phyloP scores from a whole-genome alignment of 1,140 invertebrate species.

The Nasonia longicornis region DNA sequence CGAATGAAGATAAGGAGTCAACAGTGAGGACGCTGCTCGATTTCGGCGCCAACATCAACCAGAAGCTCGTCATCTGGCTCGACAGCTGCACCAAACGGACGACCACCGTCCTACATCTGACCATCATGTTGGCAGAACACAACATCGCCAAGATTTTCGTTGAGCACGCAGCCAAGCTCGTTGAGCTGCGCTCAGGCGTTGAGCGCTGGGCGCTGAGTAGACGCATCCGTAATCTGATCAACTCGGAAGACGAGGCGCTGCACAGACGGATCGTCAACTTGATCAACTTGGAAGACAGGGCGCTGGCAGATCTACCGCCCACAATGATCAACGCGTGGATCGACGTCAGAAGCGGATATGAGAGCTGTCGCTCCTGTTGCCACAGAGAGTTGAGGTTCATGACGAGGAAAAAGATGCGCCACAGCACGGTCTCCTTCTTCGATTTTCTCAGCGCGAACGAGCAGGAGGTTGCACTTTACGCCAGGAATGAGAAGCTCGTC shows the following conservation, averaged over 20 bases:
- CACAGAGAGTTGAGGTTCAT: not conserved
- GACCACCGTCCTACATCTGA: not conserved
- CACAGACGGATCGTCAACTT: not conserved
- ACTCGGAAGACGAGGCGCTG: not conserved
- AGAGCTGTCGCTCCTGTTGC: not conserved
- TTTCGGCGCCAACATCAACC: not conserved
- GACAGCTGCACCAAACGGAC: not conserved
- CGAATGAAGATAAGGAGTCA: not conserved
- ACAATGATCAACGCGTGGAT: not conserved
- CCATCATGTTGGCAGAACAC: not conserved
- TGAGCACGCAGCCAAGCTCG: not conserved
- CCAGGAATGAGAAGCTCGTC: not conserved
- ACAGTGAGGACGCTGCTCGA: not conserved
- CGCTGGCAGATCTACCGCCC: not conserved
- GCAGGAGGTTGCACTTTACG: not conserved
- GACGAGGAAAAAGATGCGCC: not conserved
- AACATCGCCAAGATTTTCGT: not conserved
- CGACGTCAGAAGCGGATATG: not conserved
- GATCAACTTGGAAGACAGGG: not conserved
- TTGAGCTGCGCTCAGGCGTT: not conserved
- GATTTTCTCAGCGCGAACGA: not conserved
- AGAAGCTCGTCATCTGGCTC: not conserved
- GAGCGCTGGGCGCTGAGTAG: not conserved
- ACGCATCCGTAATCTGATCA: not conserved
- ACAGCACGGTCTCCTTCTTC: not conserved